Conservation (phyloP, 2,113 vertebrate species). For the Anoplopoma fimbria region DNA sequence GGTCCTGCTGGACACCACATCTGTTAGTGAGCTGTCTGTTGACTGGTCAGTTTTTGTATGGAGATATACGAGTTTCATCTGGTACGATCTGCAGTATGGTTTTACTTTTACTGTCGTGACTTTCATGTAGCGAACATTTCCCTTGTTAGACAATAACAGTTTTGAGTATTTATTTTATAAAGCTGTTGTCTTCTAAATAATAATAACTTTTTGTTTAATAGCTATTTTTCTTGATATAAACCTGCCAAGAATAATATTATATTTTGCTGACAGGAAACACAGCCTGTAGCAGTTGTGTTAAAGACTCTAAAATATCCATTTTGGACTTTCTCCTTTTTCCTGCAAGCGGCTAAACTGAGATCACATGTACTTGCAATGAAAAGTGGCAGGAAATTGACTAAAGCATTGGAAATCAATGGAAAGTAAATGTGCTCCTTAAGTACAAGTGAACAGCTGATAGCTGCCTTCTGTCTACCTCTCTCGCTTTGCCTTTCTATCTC, state of each 20-base stretch:
- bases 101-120: slow-evolving; percentile 2
- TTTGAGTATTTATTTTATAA: slow-evolving; percentile 20
- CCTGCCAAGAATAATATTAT: slow-evolving; percentile 31
- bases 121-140: neutral
- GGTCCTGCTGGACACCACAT: slow-evolving; percentile 52
- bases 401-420: slow-evolving; percentile 99
- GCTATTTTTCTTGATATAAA: slow-evolving; percentile 38
- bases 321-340: slow-evolving; percentile 82
- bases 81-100: slow-evolving; percentile 32
- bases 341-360: slow-evolving; percentile 95
- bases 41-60: slow-evolving; percentile 41
- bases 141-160: slow-evolving; percentile 5
- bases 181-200: slow-evolving; percentile 6
- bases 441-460: slow-evolving; percentile 99
- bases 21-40: slow-evolving; percentile 56
- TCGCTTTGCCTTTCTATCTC: slow-evolving; percentile 37
- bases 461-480: slow-evolving; percentile 87
- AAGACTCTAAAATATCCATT: slow-evolving; percentile 70
- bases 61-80: slow-evolving; percentile 50
- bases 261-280: slow-evolving; percentile 34
- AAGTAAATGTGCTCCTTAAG: slow-evolving; percentile 99
- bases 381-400: slow-evolving; percentile 99
- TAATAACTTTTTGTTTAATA: slow-evolving; percentile 27
- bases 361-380: slow-evolving; percentile 95
- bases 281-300: slow-evolving; percentile 35